Evolutionary conservation across 2,113 vertebrate species (phyloP).

Genomic region (Steatornis caripensis): DNA sequence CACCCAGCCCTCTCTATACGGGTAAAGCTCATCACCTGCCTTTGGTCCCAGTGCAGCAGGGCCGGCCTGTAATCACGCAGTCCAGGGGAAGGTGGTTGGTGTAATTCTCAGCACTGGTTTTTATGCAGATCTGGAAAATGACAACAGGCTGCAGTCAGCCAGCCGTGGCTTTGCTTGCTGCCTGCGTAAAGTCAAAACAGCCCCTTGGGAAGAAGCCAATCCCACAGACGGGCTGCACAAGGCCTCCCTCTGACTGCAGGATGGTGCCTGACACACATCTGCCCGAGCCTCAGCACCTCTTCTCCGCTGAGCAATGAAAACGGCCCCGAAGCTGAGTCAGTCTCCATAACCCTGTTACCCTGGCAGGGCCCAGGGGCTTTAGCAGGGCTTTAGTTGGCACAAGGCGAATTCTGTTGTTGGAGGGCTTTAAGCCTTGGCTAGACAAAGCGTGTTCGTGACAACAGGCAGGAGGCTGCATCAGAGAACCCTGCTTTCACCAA

Average conservation of each 20-base stretch:
- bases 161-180: neutral
- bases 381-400: neutral
- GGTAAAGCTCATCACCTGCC: constrained; percentile 81
- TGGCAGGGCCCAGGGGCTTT: neutral
- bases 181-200: neutral
- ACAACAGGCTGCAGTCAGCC: neutral
- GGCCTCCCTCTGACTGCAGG: neutral
- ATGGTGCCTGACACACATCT: neutral
- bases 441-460: neutral
- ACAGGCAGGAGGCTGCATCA: neutral
- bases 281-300: neutral
- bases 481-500: neutral
- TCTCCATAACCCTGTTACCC: neutral
- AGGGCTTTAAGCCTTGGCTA: neutral
- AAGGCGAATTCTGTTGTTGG: neutral
- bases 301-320: neutral
- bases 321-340: neutral
- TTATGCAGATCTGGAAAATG: constrained; percentile 89
- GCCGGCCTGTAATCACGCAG: constrained; percentile 92
- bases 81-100: constrained; percentile 97
- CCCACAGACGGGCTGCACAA: neutral
- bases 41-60: constrained; percentile 98
- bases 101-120: constrained; percentile 91
- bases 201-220: neutral
- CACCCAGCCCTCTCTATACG: neutral